These are phyloP conservation scores for Drosophila nigromelanica DNA, from an alignment of 1,140 invertebrate genomes.

Conservation along the genomic window DNA sequence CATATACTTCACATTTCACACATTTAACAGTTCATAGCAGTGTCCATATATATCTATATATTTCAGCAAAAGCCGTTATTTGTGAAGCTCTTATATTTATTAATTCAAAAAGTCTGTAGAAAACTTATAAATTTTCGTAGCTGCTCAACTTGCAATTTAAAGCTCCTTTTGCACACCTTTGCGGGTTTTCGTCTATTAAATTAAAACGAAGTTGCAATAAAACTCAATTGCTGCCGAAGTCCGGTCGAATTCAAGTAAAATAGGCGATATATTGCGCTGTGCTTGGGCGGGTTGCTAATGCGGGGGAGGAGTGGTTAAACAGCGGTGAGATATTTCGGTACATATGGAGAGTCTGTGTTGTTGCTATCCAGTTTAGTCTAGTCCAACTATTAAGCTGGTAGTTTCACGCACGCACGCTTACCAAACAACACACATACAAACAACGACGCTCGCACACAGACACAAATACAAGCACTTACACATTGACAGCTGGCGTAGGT, in stretches of 20 bases:
- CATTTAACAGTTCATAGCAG: too few species aligned
- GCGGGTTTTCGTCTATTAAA: background rate
- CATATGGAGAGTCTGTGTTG: constrained; percentile 21
- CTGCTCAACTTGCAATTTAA: background rate
- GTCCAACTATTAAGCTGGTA: constrained; percentile 59
- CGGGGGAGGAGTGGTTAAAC: background rate
- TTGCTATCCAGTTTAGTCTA: constrained; percentile 21
- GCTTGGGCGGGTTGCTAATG: background rate
- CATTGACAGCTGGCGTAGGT: constrained; percentile 58
- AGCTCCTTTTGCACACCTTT: background rate
- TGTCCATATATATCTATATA: too few species aligned
- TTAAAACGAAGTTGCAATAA: background rate
- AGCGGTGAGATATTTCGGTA: constrained; percentile 21
- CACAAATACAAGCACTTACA: constrained; percentile 11
- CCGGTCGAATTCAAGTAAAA: background rate
- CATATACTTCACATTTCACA: background rate
- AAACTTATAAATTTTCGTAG: too few species aligned
- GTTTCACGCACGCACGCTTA: constrained; percentile 25
- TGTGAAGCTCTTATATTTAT: too few species aligned
- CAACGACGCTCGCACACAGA: background rate
- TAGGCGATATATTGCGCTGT: background rate
- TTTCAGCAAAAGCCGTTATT: too few species aligned
- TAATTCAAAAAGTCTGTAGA: too few species aligned
- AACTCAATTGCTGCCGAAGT: background rate
- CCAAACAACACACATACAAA: constrained; percentile 4